Base-by-base conservation (phyloP, 2,797 vertebrate species). In the Danio choprae region DNA sequence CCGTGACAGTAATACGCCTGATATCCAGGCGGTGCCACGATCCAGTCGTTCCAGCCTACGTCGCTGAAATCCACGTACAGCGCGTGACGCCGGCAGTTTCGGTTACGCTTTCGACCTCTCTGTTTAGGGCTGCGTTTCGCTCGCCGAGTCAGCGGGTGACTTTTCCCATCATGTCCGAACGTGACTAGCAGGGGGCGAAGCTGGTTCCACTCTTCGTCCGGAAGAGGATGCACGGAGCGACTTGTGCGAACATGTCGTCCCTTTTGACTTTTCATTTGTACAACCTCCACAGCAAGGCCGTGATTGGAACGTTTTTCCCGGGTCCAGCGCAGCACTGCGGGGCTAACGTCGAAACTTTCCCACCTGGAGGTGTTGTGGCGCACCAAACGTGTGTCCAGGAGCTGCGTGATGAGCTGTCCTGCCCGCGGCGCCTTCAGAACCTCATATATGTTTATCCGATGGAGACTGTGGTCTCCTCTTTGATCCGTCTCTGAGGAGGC, bases 21-120 rank as follows among this genome's bases (percentile, higher is more conserved):
- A 90, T 99, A 99, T 20, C 98, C 98, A 58, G 98, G 98, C 5
- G 98, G 98, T 3, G 98, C 98, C 94, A 99, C 98, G 88, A 99
- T 99, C 98, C 98, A 99, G 94, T 99, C 98, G 80, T 99, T 99
- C 98, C 98, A 99, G 88, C 97, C 96, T 86, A 99, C 98, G 0
- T 99, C 98, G 59, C 98, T 99, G 91, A 99, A 99, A 94, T 99
- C 98, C 93, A 99, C 98, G 3, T 99, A 98, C 63, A 99, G 95
- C 1, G 97, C 94, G 76, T 99, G 97, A 82, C 98, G 95, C 68
- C 97, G 93, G 87, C 98, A 99, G 94, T 96, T 97, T 89, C 96
- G 96, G 88, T 94, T 98, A 88, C 95, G 96, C 90, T 98, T 98
- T 70, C 97, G 95, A 53, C 95, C 92, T 85, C 96, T 89, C 81